Percentiles rank a stretch among this genome's conserved stretches.
Evolutionary conservation across 2,113 vertebrate genomes (phyloP).

Genomic region (Megaceryle torquata): DNA sequence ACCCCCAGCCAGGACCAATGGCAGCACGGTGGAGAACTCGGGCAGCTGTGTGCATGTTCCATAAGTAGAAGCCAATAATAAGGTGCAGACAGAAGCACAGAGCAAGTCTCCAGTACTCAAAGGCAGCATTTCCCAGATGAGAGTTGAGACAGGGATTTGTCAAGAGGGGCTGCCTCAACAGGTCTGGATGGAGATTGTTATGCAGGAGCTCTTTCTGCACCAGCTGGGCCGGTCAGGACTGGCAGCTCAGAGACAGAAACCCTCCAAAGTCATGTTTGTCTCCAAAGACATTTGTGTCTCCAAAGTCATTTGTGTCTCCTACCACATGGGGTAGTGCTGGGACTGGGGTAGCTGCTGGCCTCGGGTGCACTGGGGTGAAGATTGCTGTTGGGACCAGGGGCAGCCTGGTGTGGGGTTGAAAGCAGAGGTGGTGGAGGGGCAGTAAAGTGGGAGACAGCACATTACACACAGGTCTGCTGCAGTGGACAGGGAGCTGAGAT

Average conservation of each 20-base stretch:
- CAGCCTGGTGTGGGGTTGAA: not conserved
- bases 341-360: not conserved
- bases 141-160: not conserved
- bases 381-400: not conserved
- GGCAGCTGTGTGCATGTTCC: not conserved
- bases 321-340: rapidly evolving
- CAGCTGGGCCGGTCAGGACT: not conserved
- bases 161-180: not conserved
- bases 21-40: not conserved
- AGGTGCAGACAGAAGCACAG: not conserved
- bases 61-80: not conserved
- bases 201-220: not conserved
- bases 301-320: not conserved
- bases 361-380: not conserved
- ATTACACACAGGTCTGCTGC: not conserved
- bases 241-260: not conserved
- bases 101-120: not conserved
- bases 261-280: not conserved
- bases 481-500: rapidly evolving
- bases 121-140: not conserved
- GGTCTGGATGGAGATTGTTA: not conserved
- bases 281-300: not conserved
- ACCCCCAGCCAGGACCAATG: not conserved
- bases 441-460: not conserved
- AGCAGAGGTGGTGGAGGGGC: not conserved